Evolutionary conservation across 2,797 vertebrate species (phyloP).

Genomic region (Poeciliopsis presidionis): DNA sequence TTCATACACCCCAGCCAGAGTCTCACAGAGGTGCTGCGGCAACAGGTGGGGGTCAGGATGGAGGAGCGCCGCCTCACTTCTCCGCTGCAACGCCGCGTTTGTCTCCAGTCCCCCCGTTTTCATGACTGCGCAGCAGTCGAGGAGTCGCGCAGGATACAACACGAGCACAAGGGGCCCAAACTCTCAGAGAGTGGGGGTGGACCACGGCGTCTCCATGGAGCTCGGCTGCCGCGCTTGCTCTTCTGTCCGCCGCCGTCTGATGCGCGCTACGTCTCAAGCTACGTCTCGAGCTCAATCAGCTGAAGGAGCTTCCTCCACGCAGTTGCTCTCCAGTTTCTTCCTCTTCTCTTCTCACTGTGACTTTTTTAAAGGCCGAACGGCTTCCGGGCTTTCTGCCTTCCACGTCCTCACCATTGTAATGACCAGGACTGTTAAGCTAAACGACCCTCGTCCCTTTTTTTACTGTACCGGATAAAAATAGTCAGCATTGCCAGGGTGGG

Average conservation of each 20-base stretch:
- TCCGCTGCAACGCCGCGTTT: constrained; percentile 24
- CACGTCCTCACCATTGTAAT: constrained; percentile 49
- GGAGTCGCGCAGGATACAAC: constrained; percentile 20
- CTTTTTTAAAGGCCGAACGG: constrained; percentile 55
- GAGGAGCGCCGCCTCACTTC: background rate
- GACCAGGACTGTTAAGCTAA: constrained; percentile 71
- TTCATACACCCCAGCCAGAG: constrained; percentile 41
- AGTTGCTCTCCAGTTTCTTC: constrained; percentile 27
- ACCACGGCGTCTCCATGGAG: background rate
- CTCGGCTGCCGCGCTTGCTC: constrained; percentile 25
- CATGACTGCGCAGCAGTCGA: background rate
- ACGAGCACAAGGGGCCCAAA: constrained; percentile 53
- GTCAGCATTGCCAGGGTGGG: constrained; percentile 33
- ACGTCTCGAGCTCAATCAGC: constrained; percentile 14
- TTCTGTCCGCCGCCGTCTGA: constrained; percentile 12
- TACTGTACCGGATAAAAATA: constrained; percentile 25
- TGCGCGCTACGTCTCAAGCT: background rate
- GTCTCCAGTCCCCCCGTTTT: constrained; percentile 27
- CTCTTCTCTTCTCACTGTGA: constrained; percentile 68
- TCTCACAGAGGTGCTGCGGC: constrained; percentile 41
- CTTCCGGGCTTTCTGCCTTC: constrained; percentile 71
- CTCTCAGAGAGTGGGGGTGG: constrained; percentile 6
- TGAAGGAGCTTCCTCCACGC: constrained; percentile 9
- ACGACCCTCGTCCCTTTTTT: background rate
- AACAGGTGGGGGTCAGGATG: constrained; percentile 24